These are phyloP conservation scores for Craniophora ligustri DNA, from an alignment of 2,888 invertebrate species.

Conservation along the genomic window DNA sequence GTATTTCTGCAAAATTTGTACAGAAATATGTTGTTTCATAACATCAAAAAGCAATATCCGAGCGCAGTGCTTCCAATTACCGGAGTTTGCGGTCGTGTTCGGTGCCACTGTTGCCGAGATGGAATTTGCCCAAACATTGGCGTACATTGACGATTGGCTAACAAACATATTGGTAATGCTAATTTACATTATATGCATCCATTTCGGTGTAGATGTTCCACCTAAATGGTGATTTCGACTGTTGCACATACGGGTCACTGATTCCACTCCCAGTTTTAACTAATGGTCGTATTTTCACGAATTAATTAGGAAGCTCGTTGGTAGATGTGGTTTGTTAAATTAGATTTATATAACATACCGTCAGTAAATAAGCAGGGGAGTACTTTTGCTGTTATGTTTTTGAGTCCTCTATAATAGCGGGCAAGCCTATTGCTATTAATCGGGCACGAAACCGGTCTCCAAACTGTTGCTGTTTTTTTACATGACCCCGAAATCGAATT, in stretches of 20 bases:
- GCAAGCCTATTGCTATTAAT: too few species aligned
- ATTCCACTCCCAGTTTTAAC: slow-evolving; percentile 22
- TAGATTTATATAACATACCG: too few species aligned
- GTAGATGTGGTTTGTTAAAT: background rate
- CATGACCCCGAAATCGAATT: too few species aligned
- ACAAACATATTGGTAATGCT: slow-evolving; percentile 42
- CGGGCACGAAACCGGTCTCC: too few species aligned
- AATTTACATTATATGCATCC: slow-evolving; percentile 38
- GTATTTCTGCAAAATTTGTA: slow-evolving; percentile 17
- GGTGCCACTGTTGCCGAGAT: slow-evolving; percentile 62
- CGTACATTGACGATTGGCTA: slow-evolving; percentile 28
- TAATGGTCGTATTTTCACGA: background rate
- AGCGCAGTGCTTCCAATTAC: slow-evolving; percentile 69
- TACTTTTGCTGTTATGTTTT: too few species aligned
- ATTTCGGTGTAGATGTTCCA: slow-evolving; percentile 23
- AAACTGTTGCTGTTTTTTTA: too few species aligned
- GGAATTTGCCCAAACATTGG: slow-evolving; percentile 58
- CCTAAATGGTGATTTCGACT: slow-evolving; percentile 29
- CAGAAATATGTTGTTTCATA: slow-evolving; percentile 58
- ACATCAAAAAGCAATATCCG: slow-evolving; percentile 71
- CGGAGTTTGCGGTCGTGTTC: slow-evolving; percentile 70
- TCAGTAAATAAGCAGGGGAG: too few species aligned
- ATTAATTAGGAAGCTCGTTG: slow-evolving; percentile 6
- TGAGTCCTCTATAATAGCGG: too few species aligned
- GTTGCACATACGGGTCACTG: slow-evolving; percentile 1